Base-by-base conservation (phyloP, 2,113 vertebrate species). In the Corythornis vintsioides region DNA sequence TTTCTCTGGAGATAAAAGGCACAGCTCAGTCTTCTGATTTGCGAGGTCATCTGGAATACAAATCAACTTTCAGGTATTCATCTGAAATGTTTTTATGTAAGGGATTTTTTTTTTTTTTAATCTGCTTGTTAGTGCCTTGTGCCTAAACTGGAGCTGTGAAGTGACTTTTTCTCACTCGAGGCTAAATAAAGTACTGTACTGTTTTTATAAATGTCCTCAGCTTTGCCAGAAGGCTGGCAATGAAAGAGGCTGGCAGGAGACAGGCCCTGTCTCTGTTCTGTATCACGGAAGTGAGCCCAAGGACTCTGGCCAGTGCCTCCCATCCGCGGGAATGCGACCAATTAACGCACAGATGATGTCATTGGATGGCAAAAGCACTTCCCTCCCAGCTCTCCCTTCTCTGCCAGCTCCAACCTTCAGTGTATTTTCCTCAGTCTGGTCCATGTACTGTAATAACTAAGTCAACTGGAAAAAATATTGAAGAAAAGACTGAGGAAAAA, bases 391-490 rank as follows among this genome's bases (percentile, higher is more conserved):
- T 48, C 85, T 65, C 80, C 83, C 55, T 22, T 35, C 67, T 64
- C 92, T 85, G 92, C 96, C 97, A 92, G 82, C 91, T 93, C 93
- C 81, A 38, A 66, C 93, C 94, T 89, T 70, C 88, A 77, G 67
- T 83, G 94, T 64, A 91, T 94, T 96, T 92, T 86, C 94, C 95
- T 96, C 95, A 83, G 91, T 70, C 88, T 55, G 55, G 74, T 90
- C 95, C 89, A 53, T 90, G 96, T 63, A 92, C 97, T 97, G 83
- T 95, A 96, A 96, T 95, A 96, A 95, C 83, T 83, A 97, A 98
- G 96, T 96, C 97, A 96, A 94, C 96, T 96, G 96, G 96, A 96
- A 97, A 95, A 95, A 96, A 93, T 82, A 84, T 93, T 95, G 93
- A 94, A 97, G 96, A 96, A 95, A 95, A 96, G 96, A 92, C 92